A percentile compares a stretch with the other conserved stretches of the same genome.
These are phyloP conservation scores for Pagetopsis macropterus DNA, from an alignment of 2,797 vertebrate genomes.

Conservation along the genomic window DNA sequence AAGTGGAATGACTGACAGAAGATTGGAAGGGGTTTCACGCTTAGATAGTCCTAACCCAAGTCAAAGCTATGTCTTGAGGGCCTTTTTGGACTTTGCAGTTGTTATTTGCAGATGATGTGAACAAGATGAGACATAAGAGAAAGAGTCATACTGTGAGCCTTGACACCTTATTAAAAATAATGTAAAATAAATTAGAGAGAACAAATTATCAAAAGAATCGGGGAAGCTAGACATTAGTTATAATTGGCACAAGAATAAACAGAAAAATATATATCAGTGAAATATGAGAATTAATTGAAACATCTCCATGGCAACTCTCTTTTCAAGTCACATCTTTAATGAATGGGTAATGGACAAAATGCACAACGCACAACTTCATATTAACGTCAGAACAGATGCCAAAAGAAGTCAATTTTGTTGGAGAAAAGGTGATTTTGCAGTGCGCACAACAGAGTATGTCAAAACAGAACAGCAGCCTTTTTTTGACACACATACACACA, in stretches of 20 bases:
- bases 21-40: slow-evolving; percentile 48
- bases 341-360: slow-evolving; percentile 90
- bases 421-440: slow-evolving; percentile 53
- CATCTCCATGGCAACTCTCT: slow-evolving; percentile 91
- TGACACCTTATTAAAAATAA: slow-evolving; percentile 38
- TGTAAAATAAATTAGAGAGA: neutral
- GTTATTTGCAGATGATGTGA: slow-evolving; percentile 32
- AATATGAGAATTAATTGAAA: slow-evolving; percentile 83
- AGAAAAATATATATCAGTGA: slow-evolving; percentile 52
- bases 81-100: slow-evolving; percentile 25
- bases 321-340: slow-evolving; percentile 89
- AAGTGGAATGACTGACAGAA: slow-evolving; percentile 54
- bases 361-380: slow-evolving; percentile 80
- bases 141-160: slow-evolving; percentile 17
- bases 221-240: slow-evolving; percentile 32
- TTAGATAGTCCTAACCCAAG: slow-evolving; percentile 35
- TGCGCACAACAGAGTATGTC: slow-evolving; percentile 42
- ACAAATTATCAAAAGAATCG: slow-evolving; percentile 15
- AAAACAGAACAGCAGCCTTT: slow-evolving; percentile 59
- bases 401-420: slow-evolving; percentile 49
- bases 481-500: slow-evolving; percentile 7
- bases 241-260: slow-evolving; percentile 66
- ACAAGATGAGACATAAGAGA: slow-evolving; percentile 19
- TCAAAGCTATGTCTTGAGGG: slow-evolving; percentile 15
- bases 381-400: slow-evolving; percentile 51